Conservation (phyloP, 2,797 vertebrate genomes). For the Coendou prehensilis region DNA sequence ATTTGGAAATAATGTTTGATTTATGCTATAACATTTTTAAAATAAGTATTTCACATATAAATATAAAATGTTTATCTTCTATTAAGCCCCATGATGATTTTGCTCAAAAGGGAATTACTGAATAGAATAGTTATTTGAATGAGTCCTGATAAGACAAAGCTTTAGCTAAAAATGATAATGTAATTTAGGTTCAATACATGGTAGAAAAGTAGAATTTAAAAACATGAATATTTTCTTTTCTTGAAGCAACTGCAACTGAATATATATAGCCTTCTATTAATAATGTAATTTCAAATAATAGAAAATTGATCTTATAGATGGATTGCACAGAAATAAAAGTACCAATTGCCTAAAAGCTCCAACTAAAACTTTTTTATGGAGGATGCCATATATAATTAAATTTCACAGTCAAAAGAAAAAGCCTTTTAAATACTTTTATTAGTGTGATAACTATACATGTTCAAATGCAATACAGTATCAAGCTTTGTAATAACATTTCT, state of each 20-base stretch:
- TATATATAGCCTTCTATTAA: slow-evolving; percentile 63
- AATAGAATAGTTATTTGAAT: neutral
- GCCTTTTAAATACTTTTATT: slow-evolving; percentile 71
- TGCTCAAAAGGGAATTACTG: neutral
- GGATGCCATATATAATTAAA: slow-evolving; percentile 75
- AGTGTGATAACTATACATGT: slow-evolving; percentile 68
- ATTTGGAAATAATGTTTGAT: neutral
- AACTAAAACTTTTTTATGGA: slow-evolving; percentile 55
- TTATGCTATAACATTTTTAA: neutral
- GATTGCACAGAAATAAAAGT: slow-evolving; percentile 59
- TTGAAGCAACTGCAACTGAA: slow-evolving; percentile 44
- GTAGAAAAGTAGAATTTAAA: slow-evolving; percentile 27
- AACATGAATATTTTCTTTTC: slow-evolving; percentile 58
- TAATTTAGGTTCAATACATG: neutral
- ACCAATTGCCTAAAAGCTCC: slow-evolving; percentile 60
- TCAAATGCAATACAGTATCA: slow-evolving; percentile 53
- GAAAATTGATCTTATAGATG: slow-evolving; percentile 55
- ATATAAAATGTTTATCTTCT: slow-evolving; percentile 26
- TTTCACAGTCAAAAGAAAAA: slow-evolving; percentile 65
- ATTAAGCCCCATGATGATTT: neutral
- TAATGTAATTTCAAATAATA: slow-evolving; percentile 65
- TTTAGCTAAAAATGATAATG: slow-evolving; percentile 40
- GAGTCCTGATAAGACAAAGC: neutral
- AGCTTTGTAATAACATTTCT: slow-evolving; percentile 66
- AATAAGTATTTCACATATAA: neutral